A percentile compares a stretch with the other conserved stretches of the same genome.
Conservation (phyloP, 1,140 invertebrate genomes). For the Diabrotica virgifera region DNA sequence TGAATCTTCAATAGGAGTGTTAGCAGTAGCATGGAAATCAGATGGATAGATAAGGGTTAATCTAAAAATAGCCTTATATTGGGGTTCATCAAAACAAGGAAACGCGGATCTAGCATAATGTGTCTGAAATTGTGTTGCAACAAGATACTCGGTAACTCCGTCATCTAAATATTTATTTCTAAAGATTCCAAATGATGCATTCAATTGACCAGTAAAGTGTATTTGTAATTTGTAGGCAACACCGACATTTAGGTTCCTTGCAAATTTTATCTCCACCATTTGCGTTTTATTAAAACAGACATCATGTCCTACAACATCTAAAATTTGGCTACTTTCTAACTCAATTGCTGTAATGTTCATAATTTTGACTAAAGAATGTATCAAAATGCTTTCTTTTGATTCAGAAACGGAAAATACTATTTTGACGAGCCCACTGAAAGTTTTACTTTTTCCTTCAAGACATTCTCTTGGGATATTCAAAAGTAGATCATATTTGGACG, state of each 20-base stretch:
- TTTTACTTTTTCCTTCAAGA: slow-evolving; percentile 1
- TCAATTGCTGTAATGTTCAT: background rate
- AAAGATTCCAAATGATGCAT: slow-evolving; percentile 1
- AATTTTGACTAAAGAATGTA: background rate
- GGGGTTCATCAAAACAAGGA: slow-evolving; percentile 88
- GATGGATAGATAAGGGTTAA: slow-evolving; percentile 60
- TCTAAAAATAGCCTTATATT: slow-evolving; percentile 75
- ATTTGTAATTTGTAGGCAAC: background rate
- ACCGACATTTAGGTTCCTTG: background rate
- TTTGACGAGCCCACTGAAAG: background rate
- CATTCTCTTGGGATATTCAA: background rate
- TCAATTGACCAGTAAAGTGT: slow-evolving; percentile 6
- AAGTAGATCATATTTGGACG: slow-evolving; percentile 7
- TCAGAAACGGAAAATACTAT: slow-evolving; percentile 6
- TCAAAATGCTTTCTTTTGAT: background rate
- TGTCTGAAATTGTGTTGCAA: slow-evolving; percentile 78
- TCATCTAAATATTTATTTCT: slow-evolving; percentile 7
- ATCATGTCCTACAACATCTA: too few species aligned
- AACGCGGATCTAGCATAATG: slow-evolving; percentile 80
- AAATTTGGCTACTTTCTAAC: background rate
- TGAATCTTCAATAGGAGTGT: too few species aligned
- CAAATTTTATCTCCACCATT: background rate
- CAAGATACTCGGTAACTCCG: slow-evolving; percentile 26
- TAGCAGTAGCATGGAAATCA: too few species aligned
- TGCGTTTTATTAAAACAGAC: background rate